A percentile compares a stretch with the other conserved stretches of the same genome.
These are phyloP conservation scores for Oreochromis grahami DNA, from an alignment of 2,797 vertebrate genomes.

Conservation along the genomic window DNA sequence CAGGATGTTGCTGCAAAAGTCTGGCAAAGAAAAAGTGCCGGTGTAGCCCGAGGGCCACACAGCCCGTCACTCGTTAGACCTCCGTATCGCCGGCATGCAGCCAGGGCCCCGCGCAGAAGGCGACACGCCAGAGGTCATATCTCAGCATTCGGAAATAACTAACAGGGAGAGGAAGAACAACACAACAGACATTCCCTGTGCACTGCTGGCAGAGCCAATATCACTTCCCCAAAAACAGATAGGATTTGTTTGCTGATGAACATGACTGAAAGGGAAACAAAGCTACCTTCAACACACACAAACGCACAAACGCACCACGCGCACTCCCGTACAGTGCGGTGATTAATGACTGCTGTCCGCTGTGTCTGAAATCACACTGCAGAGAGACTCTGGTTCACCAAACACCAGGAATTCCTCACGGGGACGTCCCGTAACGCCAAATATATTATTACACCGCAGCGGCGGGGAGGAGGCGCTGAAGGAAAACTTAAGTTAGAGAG, in stretches of 20 bases:
- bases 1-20: slow-evolving; percentile 28
- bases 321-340: slow-evolving; percentile 36
- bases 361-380: slow-evolving; percentile 68
- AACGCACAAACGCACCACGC: slow-evolving; percentile 9
- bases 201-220: slow-evolving; percentile 36
- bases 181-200: slow-evolving; percentile 28
- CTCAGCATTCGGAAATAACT: slow-evolving; percentile 57
- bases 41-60: slow-evolving; percentile 19
- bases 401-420: slow-evolving; percentile 74
- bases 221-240: slow-evolving; percentile 39
- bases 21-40: neutral
- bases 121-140: slow-evolving; percentile 45
- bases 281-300: slow-evolving; percentile 37
- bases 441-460: slow-evolving; percentile 70
- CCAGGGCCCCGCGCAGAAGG: slow-evolving; percentile 20
- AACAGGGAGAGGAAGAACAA: slow-evolving; percentile 56
- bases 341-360: slow-evolving; percentile 71
- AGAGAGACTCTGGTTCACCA: slow-evolving; percentile 68
- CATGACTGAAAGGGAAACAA: slow-evolving; percentile 46
- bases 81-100: neutral
- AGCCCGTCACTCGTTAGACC: slow-evolving; percentile 9
- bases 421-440: slow-evolving; percentile 70
- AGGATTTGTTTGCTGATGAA: slow-evolving; percentile 62
- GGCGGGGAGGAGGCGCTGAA: neutral
- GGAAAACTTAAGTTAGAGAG: neutral